A percentile compares a stretch with the other conserved stretches of the same genome.
These are phyloP conservation scores for Caenorhabditis imperialis DNA, from an alignment of 2,888 invertebrate genomes.

Conservation along the genomic window DNA sequence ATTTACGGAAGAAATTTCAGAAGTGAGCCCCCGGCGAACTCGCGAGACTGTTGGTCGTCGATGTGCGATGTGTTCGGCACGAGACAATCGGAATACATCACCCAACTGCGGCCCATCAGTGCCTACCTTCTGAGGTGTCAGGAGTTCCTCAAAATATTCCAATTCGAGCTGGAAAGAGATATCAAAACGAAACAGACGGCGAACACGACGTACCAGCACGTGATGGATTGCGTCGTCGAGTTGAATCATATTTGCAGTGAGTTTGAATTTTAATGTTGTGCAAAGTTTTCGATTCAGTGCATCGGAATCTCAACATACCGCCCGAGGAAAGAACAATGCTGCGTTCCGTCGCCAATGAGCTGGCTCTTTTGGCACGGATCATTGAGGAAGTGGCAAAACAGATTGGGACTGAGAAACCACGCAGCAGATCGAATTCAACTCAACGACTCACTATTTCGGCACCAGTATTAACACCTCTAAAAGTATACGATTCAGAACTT, in stretches of 20 bases:
- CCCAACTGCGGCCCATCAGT: constrained; percentile 58
- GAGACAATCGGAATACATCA: constrained; percentile 62
- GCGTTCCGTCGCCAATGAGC: constrained; percentile 59
- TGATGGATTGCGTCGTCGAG: constrained; percentile 41
- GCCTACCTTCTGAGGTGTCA: constrained; percentile 56
- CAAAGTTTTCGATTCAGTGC: constrained; percentile 56
- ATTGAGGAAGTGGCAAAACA: constrained; percentile 54
- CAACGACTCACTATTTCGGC: constrained; percentile 33
- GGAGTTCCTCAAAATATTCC: constrained; percentile 55
- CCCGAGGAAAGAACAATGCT: constrained; percentile 67
- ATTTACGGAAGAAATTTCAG: constrained; percentile 9
- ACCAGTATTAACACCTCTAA: too few relatives aligned
- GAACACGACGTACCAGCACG: constrained; percentile 33
- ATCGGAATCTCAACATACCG: constrained; percentile 64
- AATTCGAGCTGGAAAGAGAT: constrained; percentile 58
- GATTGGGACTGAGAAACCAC: constrained; percentile 13
- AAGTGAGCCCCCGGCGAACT: constrained; percentile 25
- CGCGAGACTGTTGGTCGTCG: constrained; percentile 55
- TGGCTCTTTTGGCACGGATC: constrained; percentile 49
- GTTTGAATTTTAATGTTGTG: too few relatives aligned
- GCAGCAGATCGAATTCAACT: constrained; percentile 25
- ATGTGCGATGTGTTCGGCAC: constrained; percentile 68
- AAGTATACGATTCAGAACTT: too few relatives aligned
- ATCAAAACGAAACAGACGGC: constrained; percentile 40
- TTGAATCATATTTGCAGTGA: constrained; percentile 53